phyloP scores from a whole-genome alignment of 2,888 invertebrate species.

The Minunthozetes semirufus region DNA sequence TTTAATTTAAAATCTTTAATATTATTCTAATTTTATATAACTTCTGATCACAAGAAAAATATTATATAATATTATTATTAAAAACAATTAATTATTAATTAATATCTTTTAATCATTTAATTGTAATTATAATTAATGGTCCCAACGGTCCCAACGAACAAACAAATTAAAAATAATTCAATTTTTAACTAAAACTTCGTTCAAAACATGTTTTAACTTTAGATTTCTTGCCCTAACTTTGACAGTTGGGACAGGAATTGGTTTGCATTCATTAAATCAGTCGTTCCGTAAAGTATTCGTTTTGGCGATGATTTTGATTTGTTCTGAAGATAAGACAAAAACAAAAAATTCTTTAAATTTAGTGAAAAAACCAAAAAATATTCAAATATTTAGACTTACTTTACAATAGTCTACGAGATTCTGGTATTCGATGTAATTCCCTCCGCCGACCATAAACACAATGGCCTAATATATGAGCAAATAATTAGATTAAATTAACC shows the following conservation, averaged over 20 bases:
- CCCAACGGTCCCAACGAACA: not conserved
- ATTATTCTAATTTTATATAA: too few species aligned
- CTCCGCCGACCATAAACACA: conserved; percentile 84
- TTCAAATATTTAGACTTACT: too few species aligned
- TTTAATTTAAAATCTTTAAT: too few species aligned
- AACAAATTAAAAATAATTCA: not conserved
- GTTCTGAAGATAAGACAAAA: conserved; percentile 1
- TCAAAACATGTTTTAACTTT: not conserved
- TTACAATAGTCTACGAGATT: conserved; percentile 92
- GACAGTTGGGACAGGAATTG: conserved; percentile 77
- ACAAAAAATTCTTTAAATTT: not conserved
- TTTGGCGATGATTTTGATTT: conserved; percentile 37
- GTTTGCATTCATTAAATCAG: conserved; percentile 84
- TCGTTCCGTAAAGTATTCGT: conserved; percentile 81
- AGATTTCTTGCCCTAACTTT: conserved; percentile 35
- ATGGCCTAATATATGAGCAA: conserved; percentile 57
- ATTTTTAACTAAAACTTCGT: not conserved
- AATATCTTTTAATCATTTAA: not conserved
- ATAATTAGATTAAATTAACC: conserved; percentile 39
- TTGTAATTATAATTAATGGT: not conserved
- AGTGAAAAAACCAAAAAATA: not conserved
- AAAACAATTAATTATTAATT: not conserved
- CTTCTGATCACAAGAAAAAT: not conserved
- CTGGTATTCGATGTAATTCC: conserved; percentile 99
- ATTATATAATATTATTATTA: not conserved